phyloP scores from a whole-genome alignment of 2,888 invertebrate species.

The Tanypteryx hageni region DNA sequence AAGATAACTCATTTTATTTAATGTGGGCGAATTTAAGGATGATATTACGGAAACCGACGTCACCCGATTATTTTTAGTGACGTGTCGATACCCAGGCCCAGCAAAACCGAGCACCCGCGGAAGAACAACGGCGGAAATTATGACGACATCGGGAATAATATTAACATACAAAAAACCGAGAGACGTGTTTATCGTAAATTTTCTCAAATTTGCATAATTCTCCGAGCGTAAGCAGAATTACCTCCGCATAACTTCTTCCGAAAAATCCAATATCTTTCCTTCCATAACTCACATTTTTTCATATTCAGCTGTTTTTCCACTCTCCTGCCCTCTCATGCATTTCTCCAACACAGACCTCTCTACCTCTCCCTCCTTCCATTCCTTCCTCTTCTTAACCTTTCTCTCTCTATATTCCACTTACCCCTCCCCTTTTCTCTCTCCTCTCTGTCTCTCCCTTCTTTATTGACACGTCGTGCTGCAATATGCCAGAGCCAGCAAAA shows the following conservation, averaged over 20 bases:
- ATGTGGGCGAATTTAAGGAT: too few relatives aligned
- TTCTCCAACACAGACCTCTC: slow-evolving; percentile 32
- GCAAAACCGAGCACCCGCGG: background rate
- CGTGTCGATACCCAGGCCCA: too few relatives aligned
- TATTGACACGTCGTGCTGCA: slow-evolving; percentile 45
- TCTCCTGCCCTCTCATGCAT: background rate
- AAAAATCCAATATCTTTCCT: slow-evolving; percentile 42
- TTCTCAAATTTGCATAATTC: slow-evolving; percentile 22
- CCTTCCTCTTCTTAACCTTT: background rate
- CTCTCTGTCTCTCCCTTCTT: background rate
- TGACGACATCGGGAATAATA: background rate
- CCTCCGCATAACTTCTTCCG: slow-evolving; percentile 6
- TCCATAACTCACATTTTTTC: slow-evolving; percentile 56
- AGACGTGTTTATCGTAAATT: background rate
- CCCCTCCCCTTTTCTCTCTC: background rate
- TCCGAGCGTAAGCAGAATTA: slow-evolving; percentile 17
- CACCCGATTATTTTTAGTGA: too few relatives aligned
- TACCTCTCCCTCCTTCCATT: background rate
- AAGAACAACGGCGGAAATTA: background rate
- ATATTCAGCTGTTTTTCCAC: slow-evolving; percentile 38
- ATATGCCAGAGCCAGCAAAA: background rate
- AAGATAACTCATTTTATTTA: too few relatives aligned
- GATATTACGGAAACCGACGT: too few relatives aligned
- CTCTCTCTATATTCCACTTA: background rate
- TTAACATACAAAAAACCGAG: background rate